Evolutionary conservation across 2,888 invertebrate genomes (phyloP).

Genomic region (Dicycla oo): DNA sequence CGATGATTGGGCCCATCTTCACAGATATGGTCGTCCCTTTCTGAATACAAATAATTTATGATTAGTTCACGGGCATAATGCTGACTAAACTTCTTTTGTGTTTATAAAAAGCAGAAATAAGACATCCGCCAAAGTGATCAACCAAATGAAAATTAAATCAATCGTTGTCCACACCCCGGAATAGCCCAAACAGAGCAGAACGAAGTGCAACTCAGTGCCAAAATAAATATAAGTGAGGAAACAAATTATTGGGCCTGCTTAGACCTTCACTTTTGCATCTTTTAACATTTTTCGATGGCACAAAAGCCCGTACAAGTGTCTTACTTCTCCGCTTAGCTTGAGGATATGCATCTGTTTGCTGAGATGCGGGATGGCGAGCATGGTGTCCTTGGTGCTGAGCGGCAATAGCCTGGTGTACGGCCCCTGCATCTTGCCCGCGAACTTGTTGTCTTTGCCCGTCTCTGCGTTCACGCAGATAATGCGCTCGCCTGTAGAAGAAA

Average conservation of each 20-base stretch:
- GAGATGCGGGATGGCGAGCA: constrained; percentile 82
- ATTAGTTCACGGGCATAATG: not conserved
- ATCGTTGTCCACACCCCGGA: too few relatives aligned
- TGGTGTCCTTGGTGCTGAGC: constrained; percentile 72
- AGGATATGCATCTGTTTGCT: constrained; percentile 78
- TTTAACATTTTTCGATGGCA: not conserved
- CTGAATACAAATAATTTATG: constrained; percentile 66
- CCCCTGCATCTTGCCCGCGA: constrained; percentile 86
- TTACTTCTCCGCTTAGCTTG: constrained; percentile 79
- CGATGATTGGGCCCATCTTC: constrained; percentile 81
- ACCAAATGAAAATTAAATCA: not conserved
- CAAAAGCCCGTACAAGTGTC: constrained; percentile 29
- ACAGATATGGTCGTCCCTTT: constrained; percentile 85
- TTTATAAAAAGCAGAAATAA: not conserved
- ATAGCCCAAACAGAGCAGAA: not conserved
- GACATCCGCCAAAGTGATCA: not conserved
- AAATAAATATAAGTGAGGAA: not conserved
- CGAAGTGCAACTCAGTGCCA: not conserved
- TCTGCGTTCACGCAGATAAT: constrained; percentile 83
- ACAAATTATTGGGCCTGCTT: not conserved
- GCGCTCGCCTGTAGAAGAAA: constrained; percentile 77
- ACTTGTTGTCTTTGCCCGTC: constrained; percentile 86
- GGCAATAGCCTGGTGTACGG: constrained; percentile 82
- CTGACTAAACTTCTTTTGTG: not conserved
- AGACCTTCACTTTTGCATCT: not conserved